A percentile compares a stretch with the other conserved stretches of the same genome.
Conservation (phyloP, 2,113 vertebrate species). For the Albula goreensis region DNA sequence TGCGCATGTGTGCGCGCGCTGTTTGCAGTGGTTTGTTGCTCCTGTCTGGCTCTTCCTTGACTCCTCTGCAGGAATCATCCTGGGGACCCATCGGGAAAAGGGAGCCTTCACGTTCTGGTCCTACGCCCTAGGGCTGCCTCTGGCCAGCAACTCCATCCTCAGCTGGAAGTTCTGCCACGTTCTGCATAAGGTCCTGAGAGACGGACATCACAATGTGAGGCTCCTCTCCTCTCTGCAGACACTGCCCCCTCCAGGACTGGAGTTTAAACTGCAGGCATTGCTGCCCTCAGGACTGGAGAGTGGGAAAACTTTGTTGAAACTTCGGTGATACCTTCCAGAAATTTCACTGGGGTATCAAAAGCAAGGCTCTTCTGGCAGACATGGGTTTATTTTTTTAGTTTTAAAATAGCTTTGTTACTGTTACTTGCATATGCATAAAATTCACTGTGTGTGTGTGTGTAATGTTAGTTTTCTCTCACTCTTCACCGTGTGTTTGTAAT, state of each 20-base stretch:
- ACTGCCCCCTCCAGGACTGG: neutral
- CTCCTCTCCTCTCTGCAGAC: neutral
- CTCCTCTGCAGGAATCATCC: constrained; percentile 80
- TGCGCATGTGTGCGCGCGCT: neutral
- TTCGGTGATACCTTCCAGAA: too few species aligned
- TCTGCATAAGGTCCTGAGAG: constrained; percentile 90
- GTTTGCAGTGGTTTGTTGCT: neutral
- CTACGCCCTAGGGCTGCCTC: constrained; percentile 87
- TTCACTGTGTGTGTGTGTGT: too few species aligned
- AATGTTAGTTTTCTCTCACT: too few species aligned
- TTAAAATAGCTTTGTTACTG: too few species aligned
- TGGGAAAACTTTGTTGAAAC: too few species aligned
- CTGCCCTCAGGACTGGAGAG: too few species aligned
- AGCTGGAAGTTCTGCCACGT: constrained; percentile 99
- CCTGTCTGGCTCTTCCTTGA: constrained; percentile 66
- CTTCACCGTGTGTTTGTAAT: too few species aligned
- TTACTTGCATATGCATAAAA: too few species aligned
- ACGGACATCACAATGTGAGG: constrained; percentile 93
- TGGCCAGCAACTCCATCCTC: constrained; percentile 88
- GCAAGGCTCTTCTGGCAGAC: too few species aligned
- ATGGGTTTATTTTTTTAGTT: too few species aligned
- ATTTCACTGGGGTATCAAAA: too few species aligned
- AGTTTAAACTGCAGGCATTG: too few species aligned
- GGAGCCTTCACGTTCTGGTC: constrained; percentile 98
- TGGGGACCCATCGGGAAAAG: constrained; percentile 95